Evolutionary conservation across 2,113 vertebrate genomes (phyloP).

Genomic region (Etia nguti): DNA sequence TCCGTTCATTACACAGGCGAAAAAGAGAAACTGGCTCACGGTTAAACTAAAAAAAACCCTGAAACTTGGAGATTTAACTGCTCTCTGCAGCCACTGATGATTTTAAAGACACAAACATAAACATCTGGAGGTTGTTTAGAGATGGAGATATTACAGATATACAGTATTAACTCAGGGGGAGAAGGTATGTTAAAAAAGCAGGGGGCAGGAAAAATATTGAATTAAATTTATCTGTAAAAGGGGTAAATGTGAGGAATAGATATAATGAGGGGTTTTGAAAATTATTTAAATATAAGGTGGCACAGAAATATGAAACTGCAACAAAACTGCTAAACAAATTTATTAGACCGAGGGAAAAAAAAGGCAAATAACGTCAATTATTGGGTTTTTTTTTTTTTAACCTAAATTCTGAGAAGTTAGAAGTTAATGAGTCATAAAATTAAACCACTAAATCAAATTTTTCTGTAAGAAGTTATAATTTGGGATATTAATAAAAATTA

Average conservation of each 20-base stretch:
- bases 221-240: not conserved
- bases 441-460: too few relatives aligned
- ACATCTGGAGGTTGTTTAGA: not conserved
- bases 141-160: not conserved
- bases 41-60: not conserved
- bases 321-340: not conserved
- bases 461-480: too few relatives aligned
- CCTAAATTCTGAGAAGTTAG: too few relatives aligned
- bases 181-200: not conserved
- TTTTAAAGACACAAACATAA: not conserved
- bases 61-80: not conserved
- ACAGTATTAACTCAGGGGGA: not conserved
- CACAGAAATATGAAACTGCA: not conserved
- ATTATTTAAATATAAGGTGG: not conserved
- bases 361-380: too few relatives aligned
- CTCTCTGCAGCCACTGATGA: not conserved
- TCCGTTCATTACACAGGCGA: not conserved
- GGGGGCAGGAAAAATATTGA: rapidly evolving
- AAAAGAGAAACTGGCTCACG: not conserved
- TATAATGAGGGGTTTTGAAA: not conserved
- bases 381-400: too few relatives aligned
- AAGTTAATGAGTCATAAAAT: too few relatives aligned
- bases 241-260: not conserved
- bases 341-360: not conserved
- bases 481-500: too few relatives aligned